These are phyloP conservation scores for Sebastiscus albofasciatus DNA, from an alignment of 2,797 vertebrate genomes.

Conservation along the genomic window DNA sequence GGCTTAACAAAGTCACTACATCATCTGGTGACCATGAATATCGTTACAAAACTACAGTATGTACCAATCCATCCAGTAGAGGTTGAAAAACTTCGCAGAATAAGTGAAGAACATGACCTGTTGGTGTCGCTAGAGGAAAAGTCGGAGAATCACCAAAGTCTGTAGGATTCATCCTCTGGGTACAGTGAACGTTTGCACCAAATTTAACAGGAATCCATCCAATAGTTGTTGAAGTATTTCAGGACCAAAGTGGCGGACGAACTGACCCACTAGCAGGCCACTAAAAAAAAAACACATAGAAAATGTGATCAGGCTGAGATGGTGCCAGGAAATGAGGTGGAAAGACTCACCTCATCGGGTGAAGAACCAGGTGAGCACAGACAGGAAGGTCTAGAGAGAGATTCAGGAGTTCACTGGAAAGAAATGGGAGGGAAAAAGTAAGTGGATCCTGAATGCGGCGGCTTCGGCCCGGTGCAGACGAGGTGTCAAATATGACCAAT, in stretches of 20 bases:
- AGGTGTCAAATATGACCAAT: conserved; percentile 74
- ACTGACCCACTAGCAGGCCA: not conserved
- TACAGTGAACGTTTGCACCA: not conserved
- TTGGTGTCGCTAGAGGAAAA: not conserved
- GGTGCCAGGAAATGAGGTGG: not conserved
- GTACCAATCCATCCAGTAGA: not conserved
- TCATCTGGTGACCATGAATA: not conserved
- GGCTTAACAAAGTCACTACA: not conserved
- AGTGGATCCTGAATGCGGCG: conserved; percentile 13
- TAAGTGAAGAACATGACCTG: not conserved
- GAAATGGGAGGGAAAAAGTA: not conserved
- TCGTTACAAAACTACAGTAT: too few relatives aligned
- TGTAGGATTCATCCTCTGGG: not conserved
- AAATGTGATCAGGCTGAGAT: not conserved
- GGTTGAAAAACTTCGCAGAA: not conserved
- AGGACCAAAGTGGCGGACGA: not conserved
- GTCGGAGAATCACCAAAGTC: not conserved
- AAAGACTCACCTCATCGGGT: not conserved
- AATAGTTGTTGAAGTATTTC: not conserved
- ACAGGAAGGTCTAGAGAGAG: not conserved
- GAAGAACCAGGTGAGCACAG: not conserved
- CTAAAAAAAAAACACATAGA: not conserved
- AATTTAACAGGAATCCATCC: not conserved
- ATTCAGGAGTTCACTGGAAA: not conserved
- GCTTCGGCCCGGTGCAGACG: conserved; percentile 14